Base-by-base conservation (phyloP, 2,113 vertebrate genomes). In the Odontophorus gujanensis region DNA sequence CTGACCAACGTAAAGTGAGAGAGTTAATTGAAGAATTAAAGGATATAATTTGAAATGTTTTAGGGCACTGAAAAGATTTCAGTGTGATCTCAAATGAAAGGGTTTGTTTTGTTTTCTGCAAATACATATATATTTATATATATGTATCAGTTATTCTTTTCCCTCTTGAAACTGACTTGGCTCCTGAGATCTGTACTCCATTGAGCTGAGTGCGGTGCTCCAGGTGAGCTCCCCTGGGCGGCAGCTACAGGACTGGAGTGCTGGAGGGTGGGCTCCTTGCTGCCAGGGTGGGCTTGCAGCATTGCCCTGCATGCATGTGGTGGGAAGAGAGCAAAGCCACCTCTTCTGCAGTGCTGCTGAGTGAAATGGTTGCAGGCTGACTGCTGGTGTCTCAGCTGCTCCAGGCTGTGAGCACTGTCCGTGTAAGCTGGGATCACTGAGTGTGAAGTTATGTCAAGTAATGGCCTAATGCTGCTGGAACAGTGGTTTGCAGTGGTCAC, bases 261-360 rank as follows among this genome's bases (percentile, higher is more conserved):
- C 14, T 24, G 26, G 14, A 26, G 51, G 26, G 45, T 6, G 24
- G 13, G 26, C 13, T 53, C 26, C 14, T 53, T 28, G 51, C 51
- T 53, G 51, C 26, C 28, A 8, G 51, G 51, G 51, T 53, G 26
- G 51, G 51, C 26, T 53, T 15, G 16, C 9, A 53, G 26, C 26
- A 26, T 53, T 53, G 28, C 26, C 9, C 26, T 28, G 26, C 6
- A 26, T 53, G 28, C 15, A 53, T 15, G 8, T 17, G 51, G 26
- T 53, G 51, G 51, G 51, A 28, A 30, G 51, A 53, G 51, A 75
- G 50, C 58, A 58, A 30, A 65, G 32, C 7, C 59, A 26, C 2
- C 67, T 40, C 15, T 15, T 43, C 55, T 7, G 0, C 48, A 13
- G 26, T 1, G 21, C n/a, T 26, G 1, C 6, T 0, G 11, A 21